Evolutionary conservation across 2,113 vertebrate genomes (phyloP), one percentile per base, ranked within the genome.

Genomic region (Pseudorasbora parva): DNA sequence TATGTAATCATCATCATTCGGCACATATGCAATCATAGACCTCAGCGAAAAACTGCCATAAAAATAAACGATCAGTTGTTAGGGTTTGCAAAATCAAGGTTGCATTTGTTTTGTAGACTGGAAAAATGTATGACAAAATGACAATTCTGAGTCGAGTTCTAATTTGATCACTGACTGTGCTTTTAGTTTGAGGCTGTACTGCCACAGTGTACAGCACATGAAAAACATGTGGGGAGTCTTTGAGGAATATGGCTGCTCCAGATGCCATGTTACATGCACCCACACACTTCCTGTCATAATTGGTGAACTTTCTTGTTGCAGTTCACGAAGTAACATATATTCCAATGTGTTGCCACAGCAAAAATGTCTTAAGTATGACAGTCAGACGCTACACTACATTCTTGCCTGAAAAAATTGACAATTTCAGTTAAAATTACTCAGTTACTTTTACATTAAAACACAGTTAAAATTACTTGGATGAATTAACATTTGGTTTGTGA

Each of bases 281-380:
- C 83, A 83, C 81, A 82, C 76, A 80, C 68, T 83, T 85, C 81
- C 86, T 80, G 86, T 84, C 86, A 87, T 82, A 68, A 86, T 78
- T 9, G 78, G n/a, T 57, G 43, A 51, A 79, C 43, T 85, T 79
- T 85, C 60, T 71, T 51, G 77, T 78, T 71, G 43, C 37, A 77
- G 43, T 33, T 64, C 59, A 75, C 64, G 71, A 62, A 68, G 69
- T 54, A 78, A 78, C 54, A 43, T 21, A 30, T 8, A n/a, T 75
- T 56, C 11, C 4, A 56, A 21, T 10, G 17, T 33, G 49, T 81
- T 49, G 72, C 51, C 51, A 54, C 12, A 19, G 51, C 30, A 68
- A 60, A 56, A 17, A 54, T 75, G 1, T 47, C 7, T 27, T 69
- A 15, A 51, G 9, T 8, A 41, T 37, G 51, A 17, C 54, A 77